Conservation (phyloP, 2,888 invertebrate genomes). For the Flexamia atlantica region DNA sequence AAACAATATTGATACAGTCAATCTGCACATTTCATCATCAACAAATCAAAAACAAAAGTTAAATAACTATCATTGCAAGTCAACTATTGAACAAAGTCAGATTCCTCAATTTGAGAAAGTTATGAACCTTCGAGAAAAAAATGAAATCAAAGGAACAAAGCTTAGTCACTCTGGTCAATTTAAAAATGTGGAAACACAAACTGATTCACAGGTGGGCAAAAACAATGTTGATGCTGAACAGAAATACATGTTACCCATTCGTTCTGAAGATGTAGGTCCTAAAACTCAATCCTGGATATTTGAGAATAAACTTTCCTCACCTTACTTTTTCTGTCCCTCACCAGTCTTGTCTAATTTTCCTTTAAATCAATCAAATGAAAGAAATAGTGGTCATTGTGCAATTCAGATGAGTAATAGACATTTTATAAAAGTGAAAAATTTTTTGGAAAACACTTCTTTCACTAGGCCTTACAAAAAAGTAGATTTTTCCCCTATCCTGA, state of each 20-base stretch:
- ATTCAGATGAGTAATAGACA: not conserved
- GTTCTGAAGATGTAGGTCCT: not conserved
- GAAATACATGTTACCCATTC: not conserved
- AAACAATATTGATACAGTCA: not conserved
- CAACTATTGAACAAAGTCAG: not conserved
- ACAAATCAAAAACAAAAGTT: not conserved
- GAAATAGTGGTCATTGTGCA: not conserved
- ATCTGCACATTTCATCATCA: not conserved
- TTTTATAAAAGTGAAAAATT: not conserved
- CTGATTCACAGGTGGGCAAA: not conserved
- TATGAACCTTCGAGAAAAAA: not conserved
- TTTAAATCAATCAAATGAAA: not conserved
- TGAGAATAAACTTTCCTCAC: not conserved
- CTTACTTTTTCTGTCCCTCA: not conserved
- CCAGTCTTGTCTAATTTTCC: not conserved
- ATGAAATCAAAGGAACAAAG: not conserved
- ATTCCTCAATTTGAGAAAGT: not conserved
- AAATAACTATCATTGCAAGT: not conserved
- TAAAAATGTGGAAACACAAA: not conserved
- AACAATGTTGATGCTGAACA: not conserved
- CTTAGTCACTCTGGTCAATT: not conserved
- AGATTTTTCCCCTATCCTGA: not conserved
- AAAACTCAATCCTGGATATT: not conserved
- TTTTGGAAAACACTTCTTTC: not conserved
- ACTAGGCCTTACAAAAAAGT: not conserved